These are phyloP conservation scores for Cygnus olor DNA, from an alignment of 2,797 vertebrate species.

Conservation along the genomic window DNA sequence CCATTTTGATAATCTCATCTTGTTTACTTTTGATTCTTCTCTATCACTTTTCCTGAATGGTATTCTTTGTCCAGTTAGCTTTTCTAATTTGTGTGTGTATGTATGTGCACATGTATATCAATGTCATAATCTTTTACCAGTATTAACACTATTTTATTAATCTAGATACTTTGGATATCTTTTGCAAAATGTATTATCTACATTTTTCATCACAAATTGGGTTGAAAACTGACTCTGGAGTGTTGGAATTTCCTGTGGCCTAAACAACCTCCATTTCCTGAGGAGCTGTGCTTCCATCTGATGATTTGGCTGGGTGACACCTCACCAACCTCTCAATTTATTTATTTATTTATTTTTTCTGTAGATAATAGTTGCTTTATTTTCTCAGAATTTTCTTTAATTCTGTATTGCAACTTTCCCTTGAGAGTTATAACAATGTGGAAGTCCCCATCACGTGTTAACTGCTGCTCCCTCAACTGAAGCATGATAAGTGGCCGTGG, in stretches of 20 bases:
- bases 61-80: not conserved
- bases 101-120: not conserved
- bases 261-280: constrained; percentile 4
- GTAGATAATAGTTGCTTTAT: not conserved
- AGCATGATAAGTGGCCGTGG: not conserved
- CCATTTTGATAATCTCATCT: not conserved
- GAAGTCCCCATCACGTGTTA: not conserved
- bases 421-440: not conserved
- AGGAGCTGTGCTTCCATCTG: not conserved
- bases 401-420: not conserved
- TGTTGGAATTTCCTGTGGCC: not conserved
- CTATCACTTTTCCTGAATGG: not conserved
- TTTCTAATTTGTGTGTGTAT: not conserved
- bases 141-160: not conserved
- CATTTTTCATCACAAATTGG: not conserved
- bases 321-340: not conserved
- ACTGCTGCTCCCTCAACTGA: not conserved
- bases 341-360: not conserved
- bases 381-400: not conserved
- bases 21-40: not conserved
- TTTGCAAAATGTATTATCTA: not conserved
- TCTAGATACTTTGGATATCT: not conserved
- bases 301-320: not conserved
- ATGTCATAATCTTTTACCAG: not conserved
- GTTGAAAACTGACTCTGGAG: not conserved